A percentile compares a stretch with the other conserved stretches of the same genome.
These are phyloP conservation scores for Opisthocomus hoazin DNA, from an alignment of 2,113 vertebrate species.

Conservation along the genomic window DNA sequence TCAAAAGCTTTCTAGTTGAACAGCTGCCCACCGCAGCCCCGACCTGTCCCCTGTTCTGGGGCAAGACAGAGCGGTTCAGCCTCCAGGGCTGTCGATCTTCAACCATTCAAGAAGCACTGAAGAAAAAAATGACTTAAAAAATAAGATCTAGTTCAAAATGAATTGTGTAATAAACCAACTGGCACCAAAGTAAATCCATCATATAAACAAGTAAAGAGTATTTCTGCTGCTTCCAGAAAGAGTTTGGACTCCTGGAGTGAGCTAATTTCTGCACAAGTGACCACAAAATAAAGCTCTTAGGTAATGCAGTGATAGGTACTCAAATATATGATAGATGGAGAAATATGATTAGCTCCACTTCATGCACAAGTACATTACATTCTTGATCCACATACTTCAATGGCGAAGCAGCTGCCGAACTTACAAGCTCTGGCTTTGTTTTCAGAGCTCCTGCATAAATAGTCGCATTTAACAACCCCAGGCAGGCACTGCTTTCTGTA, in stretches of 20 bases:
- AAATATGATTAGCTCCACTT: neutral
- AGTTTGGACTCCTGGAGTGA: neutral
- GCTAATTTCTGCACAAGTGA: neutral
- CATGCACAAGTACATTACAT: neutral
- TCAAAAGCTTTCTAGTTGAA: neutral
- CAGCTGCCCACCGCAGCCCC: neutral
- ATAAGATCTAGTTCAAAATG: neutral
- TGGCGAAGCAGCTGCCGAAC: neutral
- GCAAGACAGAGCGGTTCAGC: neutral
- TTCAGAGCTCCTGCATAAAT: neutral
- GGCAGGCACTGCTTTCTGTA: neutral
- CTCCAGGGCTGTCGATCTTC: neutral
- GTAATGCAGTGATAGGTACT: neutral
- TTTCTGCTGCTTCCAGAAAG: neutral
- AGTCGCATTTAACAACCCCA: neutral
- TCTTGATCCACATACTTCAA: slow-evolving; percentile 6
- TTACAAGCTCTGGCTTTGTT: neutral
- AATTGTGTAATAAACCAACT: neutral
- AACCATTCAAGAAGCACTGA: neutral
- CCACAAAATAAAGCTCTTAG: neutral
- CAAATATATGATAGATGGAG: neutral
- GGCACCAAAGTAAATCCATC: slow-evolving; percentile 15
- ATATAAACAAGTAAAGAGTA: neutral
- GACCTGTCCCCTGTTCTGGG: neutral
- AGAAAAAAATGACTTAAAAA: neutral